Percentiles rank a stretch among this genome's conserved stretches.
Conservation (phyloP, 2,888 invertebrate species). For the Biston betularia region DNA sequence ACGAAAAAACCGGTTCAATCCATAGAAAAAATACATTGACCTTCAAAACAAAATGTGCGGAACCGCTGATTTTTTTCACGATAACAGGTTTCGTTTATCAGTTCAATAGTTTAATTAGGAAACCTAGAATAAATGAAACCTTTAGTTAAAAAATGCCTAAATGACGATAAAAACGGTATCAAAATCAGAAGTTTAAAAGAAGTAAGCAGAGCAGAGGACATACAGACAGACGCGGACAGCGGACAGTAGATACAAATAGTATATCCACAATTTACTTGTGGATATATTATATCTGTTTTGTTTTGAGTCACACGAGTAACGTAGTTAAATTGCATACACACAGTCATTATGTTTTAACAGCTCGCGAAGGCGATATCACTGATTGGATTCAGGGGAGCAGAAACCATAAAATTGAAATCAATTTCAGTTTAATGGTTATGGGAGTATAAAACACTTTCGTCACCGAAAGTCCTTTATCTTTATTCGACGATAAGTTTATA, state of each 20-base stretch:
- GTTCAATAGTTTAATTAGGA: too few relatives aligned
- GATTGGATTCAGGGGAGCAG: conserved; percentile 84
- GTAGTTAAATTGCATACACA: conserved; percentile 68
- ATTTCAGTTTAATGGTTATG: conserved; percentile 84
- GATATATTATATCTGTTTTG: not conserved
- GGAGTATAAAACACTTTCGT: conserved; percentile 77
- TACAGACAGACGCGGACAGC: too few relatives aligned
- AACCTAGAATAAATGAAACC: too few relatives aligned
- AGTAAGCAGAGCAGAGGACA: too few relatives aligned
- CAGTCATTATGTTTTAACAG: conserved; percentile 79
- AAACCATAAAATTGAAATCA: conserved; percentile 86
- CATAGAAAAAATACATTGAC: too few relatives aligned
- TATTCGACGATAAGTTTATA: conserved; percentile 47
- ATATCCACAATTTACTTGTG: not conserved
- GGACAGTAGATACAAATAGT: not conserved
- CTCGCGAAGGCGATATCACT: conserved; percentile 81
- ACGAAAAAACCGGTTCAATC: too few relatives aligned
- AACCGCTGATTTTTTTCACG: too few relatives aligned
- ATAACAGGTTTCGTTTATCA: not conserved
- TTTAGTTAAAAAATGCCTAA: too few relatives aligned
- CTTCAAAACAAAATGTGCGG: too few relatives aligned
- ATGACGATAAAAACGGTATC: too few relatives aligned
- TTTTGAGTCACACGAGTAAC: conserved; percentile 19
- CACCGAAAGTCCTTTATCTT: conserved; percentile 66
- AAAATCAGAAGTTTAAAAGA: too few relatives aligned